phyloP scores from a whole-genome alignment of 1,140 invertebrate species.

The Drosophila bifasciata region DNA sequence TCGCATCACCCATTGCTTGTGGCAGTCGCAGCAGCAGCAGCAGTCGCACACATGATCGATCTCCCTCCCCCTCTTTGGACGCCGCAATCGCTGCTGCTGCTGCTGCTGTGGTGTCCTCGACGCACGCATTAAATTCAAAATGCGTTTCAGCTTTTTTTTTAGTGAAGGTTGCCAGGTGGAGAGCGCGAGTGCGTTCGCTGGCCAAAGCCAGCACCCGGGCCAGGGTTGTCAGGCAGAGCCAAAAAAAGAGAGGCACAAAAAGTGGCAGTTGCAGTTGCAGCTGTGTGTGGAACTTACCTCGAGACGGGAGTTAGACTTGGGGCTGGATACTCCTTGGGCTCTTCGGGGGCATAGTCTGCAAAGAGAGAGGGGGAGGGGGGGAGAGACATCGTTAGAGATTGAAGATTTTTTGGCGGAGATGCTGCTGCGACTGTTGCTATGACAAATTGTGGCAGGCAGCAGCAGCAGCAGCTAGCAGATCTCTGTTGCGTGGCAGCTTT shows the following conservation, averaged over 20 bases:
- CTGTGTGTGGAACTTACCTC: slow-evolving; percentile 52
- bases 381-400: slow-evolving; percentile 27
- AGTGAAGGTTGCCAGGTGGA: slow-evolving; percentile 68
- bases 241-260: slow-evolving; percentile 45
- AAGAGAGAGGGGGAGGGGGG: background rate
- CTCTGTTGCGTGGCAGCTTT: slow-evolving; percentile 28
- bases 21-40: slow-evolving; percentile 34
- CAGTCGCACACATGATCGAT: slow-evolving; percentile 64
- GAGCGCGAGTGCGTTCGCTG: slow-evolving; percentile 21
- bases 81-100: background rate
- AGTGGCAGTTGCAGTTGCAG: slow-evolving; percentile 17
- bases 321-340: too few relatives aligned
- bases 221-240: slow-evolving; percentile 73
- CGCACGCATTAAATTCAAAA: slow-evolving; percentile 76
- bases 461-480: slow-evolving; percentile 36
- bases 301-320: slow-evolving; percentile 48
- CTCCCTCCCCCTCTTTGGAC: background rate
- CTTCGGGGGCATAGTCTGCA: slow-evolving; percentile 57
- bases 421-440: too few relatives aligned
- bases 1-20: slow-evolving; percentile 66
- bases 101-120: slow-evolving; percentile 34
- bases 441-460: slow-evolving; percentile 58
- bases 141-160: slow-evolving; percentile 70
- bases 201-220: slow-evolving; percentile 48
- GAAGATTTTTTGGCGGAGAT: slow-evolving; percentile 37